These are phyloP conservation scores for Rhabdomys dilectus DNA, from an alignment of 2,113 vertebrate genomes.

Conservation along the genomic window DNA sequence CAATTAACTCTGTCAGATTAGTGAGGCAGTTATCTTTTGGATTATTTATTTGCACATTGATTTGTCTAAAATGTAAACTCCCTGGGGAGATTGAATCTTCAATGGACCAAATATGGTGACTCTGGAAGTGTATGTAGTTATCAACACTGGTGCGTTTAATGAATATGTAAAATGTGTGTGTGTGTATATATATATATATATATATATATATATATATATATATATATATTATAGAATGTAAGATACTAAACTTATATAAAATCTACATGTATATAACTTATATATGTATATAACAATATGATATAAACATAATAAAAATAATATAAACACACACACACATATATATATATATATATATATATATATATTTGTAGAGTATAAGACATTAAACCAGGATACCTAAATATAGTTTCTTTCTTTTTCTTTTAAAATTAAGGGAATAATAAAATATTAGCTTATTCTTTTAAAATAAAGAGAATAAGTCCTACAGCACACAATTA, in stretches of 20 bases:
- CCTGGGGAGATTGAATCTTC: neutral
- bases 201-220: too few relatives aligned
- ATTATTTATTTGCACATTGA: neutral
- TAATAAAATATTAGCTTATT: neutral
- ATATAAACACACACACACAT: too few relatives aligned
- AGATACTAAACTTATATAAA: neutral
- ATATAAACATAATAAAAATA: too few relatives aligned
- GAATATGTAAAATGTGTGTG: neutral
- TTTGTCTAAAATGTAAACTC: conserved; percentile 46
- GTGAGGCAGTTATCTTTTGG: neutral
- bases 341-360: too few relatives aligned
- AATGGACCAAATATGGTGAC: neutral
- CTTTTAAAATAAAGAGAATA: neutral
- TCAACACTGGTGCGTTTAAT: neutral
- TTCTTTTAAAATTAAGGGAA: neutral
- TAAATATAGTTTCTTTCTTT: too few relatives aligned
- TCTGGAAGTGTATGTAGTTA: rapidly evolving
- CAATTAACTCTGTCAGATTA: conserved; percentile 75
- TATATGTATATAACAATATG: too few relatives aligned
- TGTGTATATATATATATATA: neutral
- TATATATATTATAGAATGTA: neutral
- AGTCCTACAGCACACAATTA: neutral
- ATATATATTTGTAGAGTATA: too few relatives aligned
- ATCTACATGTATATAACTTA: too few relatives aligned
- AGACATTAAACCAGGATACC: too few relatives aligned